A percentile compares a stretch with the other conserved stretches of the same genome.
Evolutionary conservation across 2,888 invertebrate species (phyloP).

Genomic region (Caenorhabditis sp.): DNA sequence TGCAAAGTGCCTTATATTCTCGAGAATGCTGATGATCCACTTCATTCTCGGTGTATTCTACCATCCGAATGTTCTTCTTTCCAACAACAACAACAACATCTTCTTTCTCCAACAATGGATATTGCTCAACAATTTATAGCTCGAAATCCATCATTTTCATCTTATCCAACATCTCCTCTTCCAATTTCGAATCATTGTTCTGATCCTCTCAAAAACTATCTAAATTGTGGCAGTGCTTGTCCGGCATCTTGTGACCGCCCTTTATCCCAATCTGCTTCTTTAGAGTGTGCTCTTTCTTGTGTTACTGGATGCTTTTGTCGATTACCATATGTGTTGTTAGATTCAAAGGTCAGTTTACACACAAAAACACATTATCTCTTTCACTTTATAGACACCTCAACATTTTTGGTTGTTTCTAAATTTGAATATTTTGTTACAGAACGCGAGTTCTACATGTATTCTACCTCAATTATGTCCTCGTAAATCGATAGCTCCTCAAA

Average conservation of each 20-base stretch:
- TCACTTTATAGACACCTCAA: no score
- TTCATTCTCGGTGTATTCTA: conserved; percentile 53
- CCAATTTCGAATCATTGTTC: conserved; percentile 39
- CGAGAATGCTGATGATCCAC: conserved; percentile 53
- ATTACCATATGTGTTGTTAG: conserved; percentile 36
- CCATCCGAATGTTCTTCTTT: conserved; percentile 49
- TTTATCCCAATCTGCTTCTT: conserved; percentile 34
- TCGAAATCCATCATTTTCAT: conserved; percentile 20
- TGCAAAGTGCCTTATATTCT: conserved; percentile 55
- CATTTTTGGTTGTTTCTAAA: no score
- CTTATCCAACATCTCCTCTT: conserved; percentile 20
- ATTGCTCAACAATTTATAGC: conserved; percentile 30
- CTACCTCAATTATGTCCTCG: conserved; percentile 50
- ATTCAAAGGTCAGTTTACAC: conserved; percentile 8
- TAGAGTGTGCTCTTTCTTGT: conserved; percentile 42
- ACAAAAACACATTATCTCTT: no score
- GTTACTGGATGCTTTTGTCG: conserved; percentile 48
- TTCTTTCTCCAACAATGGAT: conserved; percentile 17
- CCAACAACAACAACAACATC: no score
- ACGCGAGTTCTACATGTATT: conserved; percentile 50
- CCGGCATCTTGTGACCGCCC: conserved; percentile 44
- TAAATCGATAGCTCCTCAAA: conserved; percentile 22
- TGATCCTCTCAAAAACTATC: conserved; percentile 54
- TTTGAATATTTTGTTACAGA: background rate
- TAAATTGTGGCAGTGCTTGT: conserved; percentile 54